Evolutionary conservation across 1,140 invertebrate species (phyloP).

Genomic region (Tyrophagus putrescentiae): DNA sequence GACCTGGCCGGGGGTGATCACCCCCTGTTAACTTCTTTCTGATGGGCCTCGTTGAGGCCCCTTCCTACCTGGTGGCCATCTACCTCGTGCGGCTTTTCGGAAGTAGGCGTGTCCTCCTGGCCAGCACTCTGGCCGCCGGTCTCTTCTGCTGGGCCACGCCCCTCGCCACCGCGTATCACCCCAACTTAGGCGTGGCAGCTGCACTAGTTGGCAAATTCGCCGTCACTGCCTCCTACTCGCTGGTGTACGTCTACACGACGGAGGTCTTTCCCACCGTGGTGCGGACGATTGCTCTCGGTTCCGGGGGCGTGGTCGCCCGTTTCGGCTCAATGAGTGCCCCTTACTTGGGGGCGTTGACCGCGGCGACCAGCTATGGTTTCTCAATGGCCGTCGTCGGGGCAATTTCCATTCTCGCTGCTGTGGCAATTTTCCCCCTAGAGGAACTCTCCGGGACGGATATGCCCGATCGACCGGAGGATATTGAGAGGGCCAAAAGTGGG

Average conservation of each 20-base stretch:
- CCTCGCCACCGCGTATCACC: conserved; percentile 23
- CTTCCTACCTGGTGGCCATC: conserved; percentile 51
- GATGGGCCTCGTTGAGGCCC: conserved; percentile 56
- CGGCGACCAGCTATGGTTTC: not conserved
- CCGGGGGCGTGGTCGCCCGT: conserved; percentile 58
- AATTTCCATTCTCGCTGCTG: not conserved
- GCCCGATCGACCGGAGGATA: conserved; percentile 4
- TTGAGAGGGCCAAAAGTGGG: too few species aligned
- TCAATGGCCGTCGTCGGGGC: not conserved
- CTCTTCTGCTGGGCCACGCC: conserved; percentile 36
- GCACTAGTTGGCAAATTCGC: conserved; percentile 62
- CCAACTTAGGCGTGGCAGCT: conserved; percentile 46
- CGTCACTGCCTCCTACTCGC: conserved; percentile 67
- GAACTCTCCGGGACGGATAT: not conserved
- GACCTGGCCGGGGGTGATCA: conserved; percentile 51
- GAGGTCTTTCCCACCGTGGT: conserved; percentile 75
- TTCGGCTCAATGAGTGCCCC: conserved; percentile 60
- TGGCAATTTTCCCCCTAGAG: not conserved
- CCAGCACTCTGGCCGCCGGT: conserved; percentile 27
- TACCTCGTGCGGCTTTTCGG: conserved; percentile 40
- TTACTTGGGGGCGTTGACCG: conserved; percentile 29
- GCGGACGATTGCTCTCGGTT: conserved; percentile 62
- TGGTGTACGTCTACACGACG: conserved; percentile 76
- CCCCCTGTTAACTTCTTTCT: conserved; percentile 58
- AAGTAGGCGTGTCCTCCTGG: conserved; percentile 23